Base-by-base conservation (phyloP, 2,113 vertebrate species). In the Epinephelus lanceolatus region DNA sequence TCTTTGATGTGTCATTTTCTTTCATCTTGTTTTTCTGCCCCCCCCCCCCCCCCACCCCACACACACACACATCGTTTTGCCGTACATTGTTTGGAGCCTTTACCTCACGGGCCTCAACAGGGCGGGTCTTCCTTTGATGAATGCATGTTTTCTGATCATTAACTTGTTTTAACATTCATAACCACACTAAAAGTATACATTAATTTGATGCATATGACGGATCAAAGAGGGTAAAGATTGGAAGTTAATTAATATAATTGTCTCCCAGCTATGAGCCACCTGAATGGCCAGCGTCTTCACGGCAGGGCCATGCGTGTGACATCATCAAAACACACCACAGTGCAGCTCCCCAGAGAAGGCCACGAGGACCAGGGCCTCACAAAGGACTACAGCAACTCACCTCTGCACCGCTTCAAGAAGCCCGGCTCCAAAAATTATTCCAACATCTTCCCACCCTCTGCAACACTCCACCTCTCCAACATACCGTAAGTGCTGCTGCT, bases 401-500 rank as follows among this genome's bases (percentile, higher is more conserved):
- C 98, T 0, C 96, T 99, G 37, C 98, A 99, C 77, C 97, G 98
- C 51, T 99, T 99, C 93, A 99, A 99, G 94, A 99, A 99, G 86
- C 98, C 98, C 0, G 98, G 98, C 89, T 99, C 98, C 87, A 99
- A 99, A 91, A 99, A 99, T 83, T 99, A 99, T 94, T 98, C 98
- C 19, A 99, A 99, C 80, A 99, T 99, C 89, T 99, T 98, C 71
- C 97, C 97, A 0, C 98, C 98, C 17, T 99, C 98, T 1, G 97
- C 97, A 70, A 99, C 97, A 17, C 96, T 99, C 80, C 98, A 99
- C 81, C 97, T 99, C 85, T 99, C 98, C 88, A 99, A 99, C 83
- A 98, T 99, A 84, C 97, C 98, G 98, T 99, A 88, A 95, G 97
- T 96, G 10, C 15, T 56, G 21, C 56, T 15, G 65, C 27, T 27